Evolutionary conservation across 1,140 invertebrate genomes (phyloP), one percentile per base, ranked within the genome.

Genomic region (Zophobas morio): DNA sequence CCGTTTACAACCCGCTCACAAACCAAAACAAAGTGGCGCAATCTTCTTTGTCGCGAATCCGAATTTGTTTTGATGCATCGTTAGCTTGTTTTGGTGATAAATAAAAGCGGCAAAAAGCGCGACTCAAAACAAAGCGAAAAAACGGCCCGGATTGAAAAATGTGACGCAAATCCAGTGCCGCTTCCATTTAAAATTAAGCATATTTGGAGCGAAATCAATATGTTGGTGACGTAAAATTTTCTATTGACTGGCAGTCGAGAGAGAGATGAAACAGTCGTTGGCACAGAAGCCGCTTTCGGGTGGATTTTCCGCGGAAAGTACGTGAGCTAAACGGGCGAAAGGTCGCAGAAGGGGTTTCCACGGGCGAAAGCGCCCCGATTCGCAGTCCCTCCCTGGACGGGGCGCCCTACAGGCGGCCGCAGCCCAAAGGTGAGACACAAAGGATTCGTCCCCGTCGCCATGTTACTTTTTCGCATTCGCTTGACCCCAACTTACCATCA

Each of bases 401-500:
- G 39, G 60, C 60, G n/a, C 1, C 2, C 1, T 5, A 40, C 1
- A 42, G 60, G 37, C 33, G 60, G 1, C 20, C 47, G 80, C 82
- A 86, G 49, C 32, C 6, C 0, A 47, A 66, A 66, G 60, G 60
- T 66, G 39, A 66, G 60, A 66, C 60, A 89, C 88, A 89, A 90
- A 89, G 88, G 85, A 88, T 88, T 86, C 77, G 85, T 86, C 82
- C 79, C 72, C 81, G 84, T 84, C 89, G 90, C 90, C 90, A 91
- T 91, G 84, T 90, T 90, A 87, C 86, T 84, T 85, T 85, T 86
- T 83, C 81, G 81, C 80, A 79, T 72, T 75, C 47, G 40, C 51
- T 63, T 56, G 83, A 84, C 80, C 81, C 83, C 78, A 84, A 90
- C 90, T 91, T 88, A 91, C 89, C 90, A 89, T 89, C 88, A 87